These are phyloP conservation scores for Labroides dimidiatus DNA, from an alignment of 2,797 vertebrate species.

Conservation along the genomic window DNA sequence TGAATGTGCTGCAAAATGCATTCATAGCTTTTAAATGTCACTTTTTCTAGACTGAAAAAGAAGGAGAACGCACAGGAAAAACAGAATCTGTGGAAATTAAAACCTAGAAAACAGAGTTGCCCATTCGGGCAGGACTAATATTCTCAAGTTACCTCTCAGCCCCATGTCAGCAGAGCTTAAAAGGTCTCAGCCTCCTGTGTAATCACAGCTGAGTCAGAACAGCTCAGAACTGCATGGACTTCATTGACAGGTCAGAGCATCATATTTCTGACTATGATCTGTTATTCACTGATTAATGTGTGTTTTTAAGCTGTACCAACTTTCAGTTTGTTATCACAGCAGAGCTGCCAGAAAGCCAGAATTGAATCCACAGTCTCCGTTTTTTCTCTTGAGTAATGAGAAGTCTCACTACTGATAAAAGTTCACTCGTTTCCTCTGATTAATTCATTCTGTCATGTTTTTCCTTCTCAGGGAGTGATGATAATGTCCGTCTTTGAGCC, in stretches of 20 bases:
- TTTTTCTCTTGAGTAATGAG: neutral
- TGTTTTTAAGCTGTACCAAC: neutral
- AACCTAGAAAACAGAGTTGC: neutral
- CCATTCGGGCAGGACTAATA: neutral
- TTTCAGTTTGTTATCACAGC: neutral
- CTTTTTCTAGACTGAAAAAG: neutral
- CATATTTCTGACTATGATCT: neutral
- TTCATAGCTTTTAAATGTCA: too few species aligned
- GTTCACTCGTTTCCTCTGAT: neutral
- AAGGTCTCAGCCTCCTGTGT: neutral
- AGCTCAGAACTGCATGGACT: neutral
- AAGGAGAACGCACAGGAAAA: neutral
- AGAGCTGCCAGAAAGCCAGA: neutral
- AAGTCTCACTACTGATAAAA: neutral
- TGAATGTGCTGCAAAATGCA: too few species aligned
- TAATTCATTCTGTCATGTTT: neutral
- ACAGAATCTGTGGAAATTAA: neutral
- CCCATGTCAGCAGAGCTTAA: neutral
- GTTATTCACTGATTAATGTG: neutral
- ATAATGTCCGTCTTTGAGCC: too few species aligned
- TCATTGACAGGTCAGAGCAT: neutral
- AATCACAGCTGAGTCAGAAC: neutral
- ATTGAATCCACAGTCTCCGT: neutral
- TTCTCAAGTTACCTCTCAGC: neutral
- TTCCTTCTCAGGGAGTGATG: too few species aligned